Evolutionary conservation across 2,113 vertebrate genomes (phyloP).

Genomic region (Bambusicola thoracicus): DNA sequence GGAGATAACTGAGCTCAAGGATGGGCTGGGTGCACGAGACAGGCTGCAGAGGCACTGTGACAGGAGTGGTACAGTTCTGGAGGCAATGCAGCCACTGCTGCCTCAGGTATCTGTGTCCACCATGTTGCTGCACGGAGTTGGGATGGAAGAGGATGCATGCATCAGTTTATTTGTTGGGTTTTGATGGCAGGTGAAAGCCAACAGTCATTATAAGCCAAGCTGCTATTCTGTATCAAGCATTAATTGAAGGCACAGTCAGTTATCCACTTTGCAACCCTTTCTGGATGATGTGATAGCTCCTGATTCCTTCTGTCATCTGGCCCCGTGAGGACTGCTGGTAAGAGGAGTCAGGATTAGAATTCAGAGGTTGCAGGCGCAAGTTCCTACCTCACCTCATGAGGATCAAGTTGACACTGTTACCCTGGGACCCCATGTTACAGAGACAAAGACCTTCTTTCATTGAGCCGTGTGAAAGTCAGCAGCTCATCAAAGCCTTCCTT

Average conservation of each 20-base stretch:
- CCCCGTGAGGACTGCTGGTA: neutral
- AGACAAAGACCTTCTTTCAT: neutral
- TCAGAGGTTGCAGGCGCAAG: neutral
- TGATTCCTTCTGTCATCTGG: neutral
- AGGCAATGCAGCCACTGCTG: neutral
- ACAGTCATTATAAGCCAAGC: neutral
- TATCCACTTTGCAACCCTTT: neutral
- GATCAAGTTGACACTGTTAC: neutral
- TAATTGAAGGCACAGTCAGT: neutral
- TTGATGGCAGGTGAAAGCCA: neutral
- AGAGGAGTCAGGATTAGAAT: neutral
- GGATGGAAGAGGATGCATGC: neutral
- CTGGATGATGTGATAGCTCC: neutral
- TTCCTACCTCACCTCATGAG: neutral
- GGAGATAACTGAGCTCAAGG: neutral
- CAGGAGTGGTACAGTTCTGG: neutral
- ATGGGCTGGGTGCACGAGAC: neutral
- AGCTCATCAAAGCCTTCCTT: neutral
- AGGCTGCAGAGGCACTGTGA: neutral
- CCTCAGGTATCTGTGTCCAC: fast-evolving
- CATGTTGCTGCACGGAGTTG: neutral
- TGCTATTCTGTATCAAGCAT: neutral
- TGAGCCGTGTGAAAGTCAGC: neutral
- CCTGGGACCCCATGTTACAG: neutral
- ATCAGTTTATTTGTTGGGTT: neutral